Percentiles rank a stretch among this genome's conserved stretches.
Conservation (phyloP, 2,888 invertebrate species). For the Caenorhabditis uteleia region DNA sequence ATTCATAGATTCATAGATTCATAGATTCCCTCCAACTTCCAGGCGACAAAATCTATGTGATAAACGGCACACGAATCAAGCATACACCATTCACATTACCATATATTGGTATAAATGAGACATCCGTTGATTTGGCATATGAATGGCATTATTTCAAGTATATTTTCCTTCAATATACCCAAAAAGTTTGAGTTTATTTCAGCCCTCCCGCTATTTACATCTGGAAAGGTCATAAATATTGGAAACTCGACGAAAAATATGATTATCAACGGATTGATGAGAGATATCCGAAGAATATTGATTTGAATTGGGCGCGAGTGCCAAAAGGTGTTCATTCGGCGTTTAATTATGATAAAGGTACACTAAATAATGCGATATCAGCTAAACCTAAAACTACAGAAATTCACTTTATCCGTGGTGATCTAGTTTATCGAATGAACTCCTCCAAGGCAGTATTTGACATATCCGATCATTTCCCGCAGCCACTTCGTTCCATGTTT, state of each 20-base stretch:
- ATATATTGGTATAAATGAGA: conserved; percentile 21
- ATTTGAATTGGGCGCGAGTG: conserved; percentile 34
- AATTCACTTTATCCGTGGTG: conserved; percentile 20
- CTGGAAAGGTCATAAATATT: conserved; percentile 30
- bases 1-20: neutral
- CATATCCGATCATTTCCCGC: conserved; percentile 22
- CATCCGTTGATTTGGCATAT: conserved; percentile 32
- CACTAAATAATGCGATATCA: neutral
- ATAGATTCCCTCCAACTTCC: neutral
- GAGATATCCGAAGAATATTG: conserved; percentile 28
- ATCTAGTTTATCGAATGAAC: conserved; percentile 38
- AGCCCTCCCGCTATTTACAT: conserved; percentile 35
- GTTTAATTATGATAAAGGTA: conserved; percentile 29
- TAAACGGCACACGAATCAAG: conserved; percentile 18
- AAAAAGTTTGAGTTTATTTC: neutral
- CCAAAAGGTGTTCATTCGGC: conserved; percentile 26
- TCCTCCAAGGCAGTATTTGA: conserved; percentile 26
- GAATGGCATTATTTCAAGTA: conserved; percentile 42
- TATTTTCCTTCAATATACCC: neutral
- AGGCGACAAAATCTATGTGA: conserved; percentile 20
- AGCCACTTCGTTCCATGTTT: conserved; percentile 10
- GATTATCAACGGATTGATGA: conserved; percentile 29
- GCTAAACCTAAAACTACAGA: conserved; percentile 5
- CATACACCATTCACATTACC: conserved; percentile 21
- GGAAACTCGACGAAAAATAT: conserved; percentile 31